Conservation (phyloP, 2,888 invertebrate species). For the Sthenelais limicola region DNA sequence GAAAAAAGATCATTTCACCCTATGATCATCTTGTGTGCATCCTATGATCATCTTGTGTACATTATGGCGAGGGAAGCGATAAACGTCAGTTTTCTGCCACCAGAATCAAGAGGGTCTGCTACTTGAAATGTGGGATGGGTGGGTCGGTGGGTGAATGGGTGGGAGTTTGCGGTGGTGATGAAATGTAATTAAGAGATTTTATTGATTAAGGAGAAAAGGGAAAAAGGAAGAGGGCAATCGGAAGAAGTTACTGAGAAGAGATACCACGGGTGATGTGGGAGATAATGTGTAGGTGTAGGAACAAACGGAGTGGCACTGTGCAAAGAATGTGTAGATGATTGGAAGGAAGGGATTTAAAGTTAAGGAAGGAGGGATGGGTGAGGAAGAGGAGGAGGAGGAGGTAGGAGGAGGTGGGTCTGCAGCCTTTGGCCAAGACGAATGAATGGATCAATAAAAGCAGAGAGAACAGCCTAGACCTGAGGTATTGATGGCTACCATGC, state of each 20-base stretch:
- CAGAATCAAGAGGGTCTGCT: neutral
- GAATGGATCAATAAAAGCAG: slow-evolving; percentile 6
- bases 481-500: slow-evolving; percentile 11
- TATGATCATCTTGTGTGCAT: too few relatives aligned
- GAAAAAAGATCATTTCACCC: too few relatives aligned
- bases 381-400: neutral
- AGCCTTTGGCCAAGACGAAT: too few relatives aligned
- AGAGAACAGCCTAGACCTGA: slow-evolving; percentile 5
- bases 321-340: too few relatives aligned
- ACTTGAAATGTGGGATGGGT: neutral
- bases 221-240: neutral
- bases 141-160: slow-evolving; percentile 1
- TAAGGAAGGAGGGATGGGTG: too few relatives aligned
- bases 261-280: neutral
- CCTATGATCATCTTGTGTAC: too few relatives aligned
- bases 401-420: slow-evolving; percentile 6
- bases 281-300: too few relatives aligned
- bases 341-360: too few relatives aligned
- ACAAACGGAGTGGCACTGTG: too few relatives aligned
- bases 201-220: neutral
- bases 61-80: neutral
- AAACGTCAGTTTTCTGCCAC: too few relatives aligned
- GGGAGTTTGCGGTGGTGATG: slow-evolving; percentile 2
- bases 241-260: neutral
- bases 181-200: neutral